These are phyloP conservation scores for Pachymerium ferrugineum DNA, from an alignment of 2,888 invertebrate genomes.

Conservation along the genomic window DNA sequence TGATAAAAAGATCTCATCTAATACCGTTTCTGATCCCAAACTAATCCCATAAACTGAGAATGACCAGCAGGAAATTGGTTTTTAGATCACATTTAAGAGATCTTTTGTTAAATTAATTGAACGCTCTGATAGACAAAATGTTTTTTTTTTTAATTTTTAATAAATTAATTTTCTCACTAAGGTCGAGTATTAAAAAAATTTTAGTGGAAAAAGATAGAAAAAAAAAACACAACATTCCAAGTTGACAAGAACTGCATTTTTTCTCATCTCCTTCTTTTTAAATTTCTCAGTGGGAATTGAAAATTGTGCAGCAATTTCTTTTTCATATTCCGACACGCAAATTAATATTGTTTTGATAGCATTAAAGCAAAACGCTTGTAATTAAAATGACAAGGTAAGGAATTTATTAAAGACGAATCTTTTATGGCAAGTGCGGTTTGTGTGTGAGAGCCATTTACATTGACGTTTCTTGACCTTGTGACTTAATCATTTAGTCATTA, in stretches of 20 bases:
- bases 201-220: neutral
- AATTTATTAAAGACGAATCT: slow-evolving; percentile 6
- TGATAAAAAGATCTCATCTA: slow-evolving; percentile 1
- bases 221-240: slow-evolving; percentile 25
- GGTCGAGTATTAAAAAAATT: neutral
- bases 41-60: neutral
- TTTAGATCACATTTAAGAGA: neutral
- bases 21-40: neutral
- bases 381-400: slow-evolving; percentile 3
- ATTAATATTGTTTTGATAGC: neutral
- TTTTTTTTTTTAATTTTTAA: neutral
- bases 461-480: slow-evolving; percentile 19
- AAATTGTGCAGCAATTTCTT: neutral
- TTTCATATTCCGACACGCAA: neutral
- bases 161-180: no score
- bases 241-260: neutral
- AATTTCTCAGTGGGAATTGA: neutral
- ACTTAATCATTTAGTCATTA: neutral
- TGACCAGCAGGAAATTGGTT: slow-evolving; percentile 23
- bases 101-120: neutral
- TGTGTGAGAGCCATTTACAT: neutral
- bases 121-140: neutral
- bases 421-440: neutral
- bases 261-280: neutral
- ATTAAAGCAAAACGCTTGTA: neutral